Conservation (phyloP, 2,113 vertebrate species). For the Bos javanicus region DNA sequence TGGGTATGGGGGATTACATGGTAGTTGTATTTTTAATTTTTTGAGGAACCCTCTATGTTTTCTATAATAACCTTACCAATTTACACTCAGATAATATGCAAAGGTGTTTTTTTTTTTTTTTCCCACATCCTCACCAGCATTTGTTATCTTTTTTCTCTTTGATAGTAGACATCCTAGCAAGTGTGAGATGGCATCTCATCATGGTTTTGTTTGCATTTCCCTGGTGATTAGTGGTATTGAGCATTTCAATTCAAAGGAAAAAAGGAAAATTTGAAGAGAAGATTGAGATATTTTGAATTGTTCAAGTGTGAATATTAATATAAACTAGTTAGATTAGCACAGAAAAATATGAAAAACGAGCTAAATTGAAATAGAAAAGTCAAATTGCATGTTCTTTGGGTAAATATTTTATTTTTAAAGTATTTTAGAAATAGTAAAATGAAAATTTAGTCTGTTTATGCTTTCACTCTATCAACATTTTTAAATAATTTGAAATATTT, state of each 20-base stretch:
- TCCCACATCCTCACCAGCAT: neutral
- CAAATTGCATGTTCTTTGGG: neutral
- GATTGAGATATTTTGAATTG: neutral
- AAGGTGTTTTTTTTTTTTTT: neutral
- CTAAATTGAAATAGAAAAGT: neutral
- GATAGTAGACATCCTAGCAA: neutral
- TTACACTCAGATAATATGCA: neutral
- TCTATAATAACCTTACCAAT: neutral
- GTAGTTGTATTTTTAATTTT: neutral
- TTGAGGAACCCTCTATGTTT: neutral
- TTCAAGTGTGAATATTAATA: neutral
- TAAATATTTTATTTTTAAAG: neutral
- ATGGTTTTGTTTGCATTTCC: neutral
- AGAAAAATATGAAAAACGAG: neutral
- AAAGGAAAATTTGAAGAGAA: neutral
- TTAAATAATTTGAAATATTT: neutral
- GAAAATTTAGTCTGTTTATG: neutral
- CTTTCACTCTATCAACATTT: neutral
- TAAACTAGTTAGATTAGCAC: neutral
- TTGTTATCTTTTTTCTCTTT: neutral
- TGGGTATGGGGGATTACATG: neutral
- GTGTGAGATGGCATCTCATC: neutral
- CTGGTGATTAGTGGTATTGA: neutral
- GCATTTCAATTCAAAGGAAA: neutral
- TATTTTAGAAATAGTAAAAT: neutral